Evolutionary conservation across 2,797 vertebrate species (phyloP).

Genomic region (Denticeps clupeoides): DNA sequence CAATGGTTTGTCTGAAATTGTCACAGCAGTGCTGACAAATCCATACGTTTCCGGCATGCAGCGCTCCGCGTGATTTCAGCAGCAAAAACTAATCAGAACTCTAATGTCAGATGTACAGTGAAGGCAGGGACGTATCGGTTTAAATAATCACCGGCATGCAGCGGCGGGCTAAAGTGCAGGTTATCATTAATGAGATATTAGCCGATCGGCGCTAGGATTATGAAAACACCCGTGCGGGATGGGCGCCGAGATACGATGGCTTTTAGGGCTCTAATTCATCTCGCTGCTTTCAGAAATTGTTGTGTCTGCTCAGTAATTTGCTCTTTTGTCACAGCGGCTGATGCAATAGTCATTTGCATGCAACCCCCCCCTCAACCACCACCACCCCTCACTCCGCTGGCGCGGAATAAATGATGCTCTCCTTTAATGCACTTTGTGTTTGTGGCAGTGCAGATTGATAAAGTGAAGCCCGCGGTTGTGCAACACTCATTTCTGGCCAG

Average conservation of each 20-base stretch:
- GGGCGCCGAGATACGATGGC: slow-evolving; percentile 20
- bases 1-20: background rate
- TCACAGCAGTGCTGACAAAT: background rate
- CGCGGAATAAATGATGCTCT: slow-evolving; percentile 32
- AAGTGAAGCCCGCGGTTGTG: slow-evolving; percentile 63
- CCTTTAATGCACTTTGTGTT: slow-evolving; percentile 38
- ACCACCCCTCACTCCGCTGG: slow-evolving; percentile 20
- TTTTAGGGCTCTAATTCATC: slow-evolving; percentile 19
- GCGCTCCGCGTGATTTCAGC: background rate
- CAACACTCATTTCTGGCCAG: slow-evolving; percentile 79
- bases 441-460: slow-evolving; percentile 41
- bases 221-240: slow-evolving; percentile 3
- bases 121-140: too few species aligned
- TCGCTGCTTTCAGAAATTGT: slow-evolving; percentile 30
- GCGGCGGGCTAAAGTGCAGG: too few species aligned
- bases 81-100: background rate
- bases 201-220: slow-evolving; percentile 4
- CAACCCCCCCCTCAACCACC: slow-evolving; percentile 1
- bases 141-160: slow-evolving; percentile 1
- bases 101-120: background rate
- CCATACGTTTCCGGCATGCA: background rate
- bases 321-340: slow-evolving; percentile 36
- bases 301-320: slow-evolving; percentile 26
- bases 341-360: slow-evolving; percentile 40
- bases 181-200: slow-evolving; percentile 6